Base-by-base conservation (phyloP, 64 coral and sea anemone genomes). In the Hydrozoanthus tunicans region DNA sequence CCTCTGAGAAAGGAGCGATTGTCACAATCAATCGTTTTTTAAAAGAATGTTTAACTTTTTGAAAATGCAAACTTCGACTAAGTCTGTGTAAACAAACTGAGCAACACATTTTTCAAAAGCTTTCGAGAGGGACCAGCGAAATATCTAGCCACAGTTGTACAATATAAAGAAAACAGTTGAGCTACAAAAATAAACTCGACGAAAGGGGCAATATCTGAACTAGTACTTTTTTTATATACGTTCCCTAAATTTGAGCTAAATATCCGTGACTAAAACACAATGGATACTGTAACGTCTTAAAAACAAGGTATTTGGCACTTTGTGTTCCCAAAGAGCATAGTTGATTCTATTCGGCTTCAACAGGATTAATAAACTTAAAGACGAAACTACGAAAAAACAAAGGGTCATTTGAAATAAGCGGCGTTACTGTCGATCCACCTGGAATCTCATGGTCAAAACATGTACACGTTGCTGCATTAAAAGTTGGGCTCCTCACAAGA, bases 41-140 rank as follows among this genome's bases (percentile, higher is more conserved):
- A 72, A 72, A 79, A 79, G 77, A 58, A 79, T 79, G 77, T 23
- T 24, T n/a, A 13, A 8, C n/a, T 25, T 60, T 52, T 23, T 79
- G 15, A 57, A 53, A 79, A 79, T 79, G 77, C 56, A 79, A 79
- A 79, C 15, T 79, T 23, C n/a, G 7, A 15, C 15, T 55, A 17
- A 56, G 54, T 79, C 54, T 5, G 17, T 1, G 77, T 59, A 79
- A 79, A 79, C 17, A 79, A 58, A 79, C 53, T 14, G 55, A 4
- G n/a, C 20, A 2, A 79, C 56, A 7, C 9, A 17, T 14, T 58
- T 79, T 24, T 24, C 77, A 79, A 56, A 79, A 7, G 20, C 11
- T 79, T 79, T 79, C 59, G 59, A 23, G n/a, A 43, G 32, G 32
- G 32, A 43, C 32, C 32, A 43, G 32, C 32, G 32, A 43, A 43